A percentile compares a stretch with the other conserved stretches of the same genome.
phyloP scores from a whole-genome alignment of 2,888 invertebrate genomes.

The Allolobophora icterica region DNA sequence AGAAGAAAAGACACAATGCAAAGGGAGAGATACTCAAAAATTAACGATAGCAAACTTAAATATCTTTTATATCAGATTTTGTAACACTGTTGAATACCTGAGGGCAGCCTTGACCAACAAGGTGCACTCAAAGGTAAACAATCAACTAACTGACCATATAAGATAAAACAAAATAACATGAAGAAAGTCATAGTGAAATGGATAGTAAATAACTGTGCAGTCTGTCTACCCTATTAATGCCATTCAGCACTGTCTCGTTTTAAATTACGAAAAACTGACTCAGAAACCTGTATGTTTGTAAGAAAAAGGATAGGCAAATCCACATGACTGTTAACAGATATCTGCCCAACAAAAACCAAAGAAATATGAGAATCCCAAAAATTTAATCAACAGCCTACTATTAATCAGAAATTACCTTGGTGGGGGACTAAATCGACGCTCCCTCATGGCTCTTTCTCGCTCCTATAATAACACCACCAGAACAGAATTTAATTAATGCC shows the following conservation, averaged over 20 bases:
- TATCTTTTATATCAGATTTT: too few relatives aligned
- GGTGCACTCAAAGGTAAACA: background rate
- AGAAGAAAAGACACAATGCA: background rate
- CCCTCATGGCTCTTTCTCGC: conserved; percentile 22
- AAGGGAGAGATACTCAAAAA: background rate
- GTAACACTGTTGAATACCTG: too few relatives aligned
- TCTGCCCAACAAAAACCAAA: background rate
- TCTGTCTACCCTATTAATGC: background rate
- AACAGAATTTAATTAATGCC: background rate
- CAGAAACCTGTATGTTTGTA: background rate
- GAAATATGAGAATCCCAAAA: background rate
- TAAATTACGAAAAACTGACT: background rate
- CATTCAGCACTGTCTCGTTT: background rate
- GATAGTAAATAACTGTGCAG: background rate
- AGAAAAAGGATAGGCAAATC: background rate
- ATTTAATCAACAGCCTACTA: too few relatives aligned
- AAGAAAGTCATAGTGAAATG: background rate
- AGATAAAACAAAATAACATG: background rate
- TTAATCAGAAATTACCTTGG: background rate
- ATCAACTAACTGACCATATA: too few relatives aligned
- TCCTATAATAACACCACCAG: background rate
- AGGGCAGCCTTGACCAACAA: background rate
- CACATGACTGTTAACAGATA: background rate
- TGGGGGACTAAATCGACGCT: conserved; percentile 23
- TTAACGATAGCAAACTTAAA: too few relatives aligned